phyloP scores from a whole-genome alignment of 2,113 vertebrate species.

The Oncorhynchus mykiss region DNA sequence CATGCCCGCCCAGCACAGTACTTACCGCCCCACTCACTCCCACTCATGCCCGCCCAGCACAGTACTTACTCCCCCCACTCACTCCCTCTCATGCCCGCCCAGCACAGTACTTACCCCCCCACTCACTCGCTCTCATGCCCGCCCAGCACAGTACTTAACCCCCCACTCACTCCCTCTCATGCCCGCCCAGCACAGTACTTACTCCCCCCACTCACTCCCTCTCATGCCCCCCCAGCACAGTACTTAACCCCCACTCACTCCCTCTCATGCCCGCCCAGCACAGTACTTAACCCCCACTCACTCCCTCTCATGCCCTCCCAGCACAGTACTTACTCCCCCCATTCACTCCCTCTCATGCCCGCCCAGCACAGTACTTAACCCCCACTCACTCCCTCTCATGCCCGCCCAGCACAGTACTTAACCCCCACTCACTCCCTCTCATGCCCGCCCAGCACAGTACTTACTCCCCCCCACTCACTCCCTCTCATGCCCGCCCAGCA shows the following conservation, averaged over 20 bases:
- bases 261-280: not conserved
- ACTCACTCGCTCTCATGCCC: constrained; percentile 4
- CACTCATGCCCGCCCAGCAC: too few species aligned
- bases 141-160: not conserved
- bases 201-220: not conserved
- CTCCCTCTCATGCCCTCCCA: too few species aligned
- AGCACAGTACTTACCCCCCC: not conserved
- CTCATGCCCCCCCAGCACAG: too few species aligned
- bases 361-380: too few species aligned
- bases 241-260: constrained; percentile 4
- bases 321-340: not conserved
- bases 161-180: not conserved
- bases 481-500: not conserved
- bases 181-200: too few species aligned
- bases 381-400: constrained; percentile 4
- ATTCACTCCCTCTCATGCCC: too few species aligned
- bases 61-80: too few species aligned
- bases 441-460: too few species aligned
- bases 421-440: not conserved
- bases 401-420: not conserved
- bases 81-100: too few species aligned
- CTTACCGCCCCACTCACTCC: too few species aligned
- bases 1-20: too few species aligned
- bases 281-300: not conserved
- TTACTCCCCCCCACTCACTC: not conserved